A percentile compares a stretch with the other conserved stretches of the same genome.
Evolutionary conservation across 2,113 vertebrate species (phyloP).

Genomic region (Cygnus buccinator): DNA sequence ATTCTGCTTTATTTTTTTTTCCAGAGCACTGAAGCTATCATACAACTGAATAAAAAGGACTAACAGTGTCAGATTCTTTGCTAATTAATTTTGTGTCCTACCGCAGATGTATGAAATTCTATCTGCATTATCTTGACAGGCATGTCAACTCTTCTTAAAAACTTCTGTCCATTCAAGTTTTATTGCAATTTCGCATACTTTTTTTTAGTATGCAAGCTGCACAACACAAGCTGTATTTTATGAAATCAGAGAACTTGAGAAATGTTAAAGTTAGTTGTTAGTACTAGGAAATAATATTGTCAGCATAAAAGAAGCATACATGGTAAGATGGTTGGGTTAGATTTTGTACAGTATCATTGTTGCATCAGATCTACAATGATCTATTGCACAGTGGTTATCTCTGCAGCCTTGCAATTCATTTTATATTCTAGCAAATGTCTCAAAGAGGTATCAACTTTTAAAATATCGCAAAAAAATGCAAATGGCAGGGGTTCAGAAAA

Average conservation of each 20-base stretch:
- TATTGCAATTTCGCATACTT: constrained; percentile 15
- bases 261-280: background rate
- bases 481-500: constrained; percentile 33
- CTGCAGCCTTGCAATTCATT: constrained; percentile 27
- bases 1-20: constrained; percentile 74
- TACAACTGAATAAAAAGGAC: constrained; percentile 59
- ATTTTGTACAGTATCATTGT: constrained; percentile 36
- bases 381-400: constrained; percentile 6
- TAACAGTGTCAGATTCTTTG: constrained; percentile 52
- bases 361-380: background rate
- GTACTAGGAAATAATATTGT: background rate
- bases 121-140: constrained; percentile 52
- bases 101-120: constrained; percentile 55
- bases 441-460: constrained; percentile 34
- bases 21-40: constrained; percentile 62
- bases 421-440: background rate
- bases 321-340: constrained; percentile 18
- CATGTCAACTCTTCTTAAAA: constrained; percentile 48
- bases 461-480: constrained; percentile 22
- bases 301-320: background rate
- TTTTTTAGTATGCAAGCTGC: background rate
- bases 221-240: background rate
- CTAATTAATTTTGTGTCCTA: constrained; percentile 57
- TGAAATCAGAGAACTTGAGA: background rate
- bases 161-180: background rate